Evolutionary conservation across 2,113 vertebrate species (phyloP).

Genomic region (Hippocampus mohnikei): DNA sequence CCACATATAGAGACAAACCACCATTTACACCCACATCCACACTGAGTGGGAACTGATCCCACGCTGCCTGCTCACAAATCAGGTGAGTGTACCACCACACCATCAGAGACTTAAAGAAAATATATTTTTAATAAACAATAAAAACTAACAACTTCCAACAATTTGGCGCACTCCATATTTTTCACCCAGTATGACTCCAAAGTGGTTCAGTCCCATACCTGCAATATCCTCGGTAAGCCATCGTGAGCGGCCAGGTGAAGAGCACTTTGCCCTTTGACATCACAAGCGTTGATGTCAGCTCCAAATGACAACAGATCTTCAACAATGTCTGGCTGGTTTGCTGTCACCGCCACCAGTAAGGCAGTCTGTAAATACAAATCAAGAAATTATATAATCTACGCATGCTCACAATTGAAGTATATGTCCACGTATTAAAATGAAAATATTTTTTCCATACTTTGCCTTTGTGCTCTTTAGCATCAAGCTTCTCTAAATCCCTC

Average conservation of each 20-base stretch:
- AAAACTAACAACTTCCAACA: not conserved
- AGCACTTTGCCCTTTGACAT: conserved; percentile 82
- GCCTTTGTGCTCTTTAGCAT: conserved; percentile 85
- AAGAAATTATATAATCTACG: not conserved
- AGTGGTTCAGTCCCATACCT: conserved; percentile 60
- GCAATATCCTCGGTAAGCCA: conserved; percentile 77
- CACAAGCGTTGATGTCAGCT: conserved; percentile 78
- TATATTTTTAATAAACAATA: not conserved
- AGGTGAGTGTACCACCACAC: too few species aligned
- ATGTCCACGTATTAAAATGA: not conserved
- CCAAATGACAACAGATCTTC: conserved; percentile 80
- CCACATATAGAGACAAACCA: too few species aligned
- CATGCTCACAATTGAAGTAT: not conserved
- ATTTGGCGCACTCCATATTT: not conserved
- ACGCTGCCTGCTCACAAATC: too few species aligned
- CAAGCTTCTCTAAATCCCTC: conserved; percentile 67
- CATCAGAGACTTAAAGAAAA: too few species aligned
- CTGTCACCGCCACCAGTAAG: conserved; percentile 82
- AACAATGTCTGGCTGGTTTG: conserved; percentile 84
- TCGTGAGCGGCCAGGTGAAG: conserved; percentile 83
- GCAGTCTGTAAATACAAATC: conserved; percentile 73
- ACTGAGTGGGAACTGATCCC: too few species aligned
- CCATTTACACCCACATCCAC: too few species aligned
- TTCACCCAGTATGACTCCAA: not conserved
- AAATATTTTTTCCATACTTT: conserved; percentile 70